Base-by-base conservation (phyloP, 2,113 vertebrate genomes). In the Entomyzon cyanotis region DNA sequence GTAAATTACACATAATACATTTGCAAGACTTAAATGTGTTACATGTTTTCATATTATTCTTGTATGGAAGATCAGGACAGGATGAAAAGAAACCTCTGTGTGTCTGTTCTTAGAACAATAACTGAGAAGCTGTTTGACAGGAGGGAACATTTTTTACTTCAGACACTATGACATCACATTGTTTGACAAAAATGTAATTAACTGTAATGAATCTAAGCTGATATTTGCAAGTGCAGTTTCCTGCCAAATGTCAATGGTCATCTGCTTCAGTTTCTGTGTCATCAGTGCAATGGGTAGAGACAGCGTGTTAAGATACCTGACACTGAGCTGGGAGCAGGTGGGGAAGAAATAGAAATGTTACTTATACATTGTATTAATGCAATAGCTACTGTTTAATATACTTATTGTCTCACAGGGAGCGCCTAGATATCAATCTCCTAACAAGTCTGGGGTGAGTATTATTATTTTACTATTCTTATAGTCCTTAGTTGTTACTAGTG, bases 181-280 rank as follows among this genome's bases (percentile, higher is more conserved):
- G 16, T 58, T 84, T 89, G 73, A 91, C 75, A 94, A 92, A 96
- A 97, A 84, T 39, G 23, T 91, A 79, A 94, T 95, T 96, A 95
- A 74, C 46, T 1, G 0, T 73, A 81, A 73, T 86, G 84, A 87
- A 86, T 95, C 74, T 70, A 55, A 87, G 89, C 42, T 71, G 76
- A 52, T 95, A 53, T 75, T 80, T 84, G 25, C 76, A 84, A 94
- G 47, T 53, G 68, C 55, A 90, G 47, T 65, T 94, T 95, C 86
- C 77, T 94, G 89, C 60, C 53, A 23, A 71, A 78, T 27, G 27
- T 81, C 75, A 84, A 3, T 68, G 94, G 20, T 83, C 47, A 58
- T 77, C 82, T 94, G 47, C 50, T 85, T 71, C 55, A 42, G 44
- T 75, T 80, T 93, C 83, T 41, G 39, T 84, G 68, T 37, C 21